Base-by-base conservation (phyloP, 2,113 vertebrate genomes). In the Acanthochromis polyacanthus region DNA sequence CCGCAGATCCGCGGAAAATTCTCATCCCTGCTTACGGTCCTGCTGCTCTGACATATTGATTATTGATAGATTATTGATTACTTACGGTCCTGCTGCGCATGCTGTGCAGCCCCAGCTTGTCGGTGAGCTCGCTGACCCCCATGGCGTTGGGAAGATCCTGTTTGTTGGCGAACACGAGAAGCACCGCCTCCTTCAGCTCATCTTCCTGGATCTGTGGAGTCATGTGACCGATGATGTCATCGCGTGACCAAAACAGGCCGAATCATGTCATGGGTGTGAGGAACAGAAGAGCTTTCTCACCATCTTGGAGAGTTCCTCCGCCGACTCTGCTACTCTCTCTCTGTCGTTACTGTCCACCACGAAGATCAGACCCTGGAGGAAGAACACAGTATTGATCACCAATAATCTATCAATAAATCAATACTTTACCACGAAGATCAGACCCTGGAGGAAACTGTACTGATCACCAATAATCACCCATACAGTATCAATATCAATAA, bases 361-460 rank as follows among this genome's bases (percentile, higher is more conserved):
- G 2, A 97, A 98, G 92, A 97, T 97, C 76, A 97, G 95, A 75
- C 96, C 97, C 96, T 97, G 82, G 0, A 73, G 14, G 28, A 1
- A 43, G 2, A 12, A 15, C 32, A 48, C 16, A 4, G 9, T 36
- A 36, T 36, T 36, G 32, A 67, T 9, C 3, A 7, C 32, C 32
- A n/a, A n/a, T n/a, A n/a, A n/a, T n/a, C n/a, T n/a, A n/a, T n/a
- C n/a, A n/a, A n/a, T n/a, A n/a, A n/a, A n/a, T n/a, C n/a, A n/a
- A n/a, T n/a, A n/a, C n/a, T n/a, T n/a, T n/a, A 97, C 97, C 56
- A 98, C 97, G 2, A 97, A 98, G 92, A 97, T 97, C 76, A 97
- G 95, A 75, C 96, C 97, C 96, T 97, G 82, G 0, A 73, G 14
- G 28, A 1, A 43, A 48, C 16, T 2, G 9, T 36, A 36, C 10